phyloP scores from a whole-genome alignment of 23 tunicate species.

The Phallusia fumigata region DNA sequence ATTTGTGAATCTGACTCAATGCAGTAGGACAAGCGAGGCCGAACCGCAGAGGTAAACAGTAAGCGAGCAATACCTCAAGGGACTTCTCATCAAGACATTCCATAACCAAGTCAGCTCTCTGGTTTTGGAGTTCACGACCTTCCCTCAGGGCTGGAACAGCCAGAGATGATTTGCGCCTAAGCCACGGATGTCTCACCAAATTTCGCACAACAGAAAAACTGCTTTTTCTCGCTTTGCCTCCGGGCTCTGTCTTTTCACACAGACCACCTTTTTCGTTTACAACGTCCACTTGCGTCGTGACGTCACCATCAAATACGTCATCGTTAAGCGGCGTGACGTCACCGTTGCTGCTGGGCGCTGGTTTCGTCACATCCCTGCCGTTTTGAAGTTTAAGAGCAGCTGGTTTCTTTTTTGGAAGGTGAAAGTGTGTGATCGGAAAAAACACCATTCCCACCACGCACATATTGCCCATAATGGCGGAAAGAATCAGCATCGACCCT shows the following conservation, averaged over 20 bases:
- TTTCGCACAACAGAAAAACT: constrained; percentile 22
- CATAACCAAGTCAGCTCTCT: background rate
- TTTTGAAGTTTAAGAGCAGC: background rate
- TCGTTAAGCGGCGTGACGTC: background rate
- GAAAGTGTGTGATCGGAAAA: constrained; percentile 13
- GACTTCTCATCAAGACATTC: background rate
- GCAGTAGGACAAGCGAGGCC: too few species aligned
- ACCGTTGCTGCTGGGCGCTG: background rate
- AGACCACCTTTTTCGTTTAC: background rate
- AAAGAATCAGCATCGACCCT: constrained; percentile 59
- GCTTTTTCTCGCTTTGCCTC: background rate
- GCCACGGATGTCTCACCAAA: constrained; percentile 31
- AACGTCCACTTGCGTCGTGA: background rate
- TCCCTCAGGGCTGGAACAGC: background rate
- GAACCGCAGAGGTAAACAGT: too few species aligned
- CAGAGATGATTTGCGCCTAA: constrained; percentile 23
- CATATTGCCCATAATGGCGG: constrained; percentile 44
- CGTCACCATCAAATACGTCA: background rate
- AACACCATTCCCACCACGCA: constrained; percentile 25
- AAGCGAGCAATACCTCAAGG: background rate
- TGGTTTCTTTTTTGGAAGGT: background rate
- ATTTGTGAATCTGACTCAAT: too few species aligned
- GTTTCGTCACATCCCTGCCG: background rate
- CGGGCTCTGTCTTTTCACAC: background rate
- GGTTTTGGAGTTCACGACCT: background rate